Evolutionary conservation across 2,888 invertebrate genomes (phyloP), one percentile per base, ranked within the genome.

Genomic region (Andricus quercusramuli): DNA sequence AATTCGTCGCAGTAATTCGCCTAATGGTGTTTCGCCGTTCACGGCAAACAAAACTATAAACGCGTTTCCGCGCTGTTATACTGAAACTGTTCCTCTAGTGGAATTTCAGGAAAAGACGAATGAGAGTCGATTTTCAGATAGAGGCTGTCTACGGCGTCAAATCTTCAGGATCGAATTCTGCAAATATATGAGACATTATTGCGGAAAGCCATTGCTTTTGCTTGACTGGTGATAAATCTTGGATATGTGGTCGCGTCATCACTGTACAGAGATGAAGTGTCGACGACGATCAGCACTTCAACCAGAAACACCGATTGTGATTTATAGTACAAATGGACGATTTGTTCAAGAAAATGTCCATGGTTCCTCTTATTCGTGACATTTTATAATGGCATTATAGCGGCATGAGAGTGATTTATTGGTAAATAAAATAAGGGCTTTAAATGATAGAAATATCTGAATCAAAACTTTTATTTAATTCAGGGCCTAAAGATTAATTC

Each of bases 171-270:
- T 56, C 8, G 56, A n/a, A 56, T 8, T 8, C 56, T 56, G 56
- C 20, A 56, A 25, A 62, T 62, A 25, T 25, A 62, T 13, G 62
- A 62, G 22, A 15, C 11, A 13, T 62, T 25, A 15, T 25, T 62
- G 25, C 15, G 62, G 25, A 15, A 22, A 62, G 64, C 29, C 29
- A 64, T 64, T 64, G 64, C 29, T 64, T 64, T 17, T 25, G 29
- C 15, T 64, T 6, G 29, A 64, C 64, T 64, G 29, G 64, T 29
- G 64, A 64, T 64, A 64, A 64, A 64, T 64, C 64, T 64, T 64
- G 29, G 29, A 64, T 64, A 64, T 29, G 64, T 64, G 64, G 17
- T 29, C 64, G 6, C 64, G 64, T 64, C 64, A 64, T 64, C 29
- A 64, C 15, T 64, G 64, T 59, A 59, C 29, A 64, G 64, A 64